A percentile compares a stretch with the other conserved stretches of the same genome.
These are phyloP conservation scores for Anguilla pacifica DNA, from an alignment of 2,797 vertebrate species.

Conservation along the genomic window DNA sequence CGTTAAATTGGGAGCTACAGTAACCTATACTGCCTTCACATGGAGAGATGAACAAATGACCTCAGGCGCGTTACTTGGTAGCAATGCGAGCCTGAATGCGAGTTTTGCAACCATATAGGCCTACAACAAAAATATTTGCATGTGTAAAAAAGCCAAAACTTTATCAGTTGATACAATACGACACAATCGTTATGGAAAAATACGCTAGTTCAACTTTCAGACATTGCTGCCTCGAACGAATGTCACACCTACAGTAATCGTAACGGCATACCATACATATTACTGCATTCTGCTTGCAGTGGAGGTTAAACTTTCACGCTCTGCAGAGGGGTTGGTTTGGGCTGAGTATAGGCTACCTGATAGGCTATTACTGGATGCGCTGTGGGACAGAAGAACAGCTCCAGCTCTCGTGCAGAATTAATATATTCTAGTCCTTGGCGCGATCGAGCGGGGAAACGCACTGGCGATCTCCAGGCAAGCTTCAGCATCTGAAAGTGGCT, in stretches of 20 bases:
- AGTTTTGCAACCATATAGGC: neutral
- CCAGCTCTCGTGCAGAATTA: constrained; percentile 6
- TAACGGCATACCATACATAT: neutral
- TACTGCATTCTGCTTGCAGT: neutral
- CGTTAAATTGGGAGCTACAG: too few species aligned
- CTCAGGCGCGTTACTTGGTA: neutral
- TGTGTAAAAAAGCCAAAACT: too few species aligned
- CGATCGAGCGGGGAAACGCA: neutral
- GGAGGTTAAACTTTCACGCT: neutral
- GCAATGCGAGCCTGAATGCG: neutral
- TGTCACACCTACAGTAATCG: too few species aligned
- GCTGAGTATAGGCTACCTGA: neutral
- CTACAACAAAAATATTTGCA: too few species aligned
- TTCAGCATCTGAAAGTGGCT: neutral
- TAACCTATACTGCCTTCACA: neutral
- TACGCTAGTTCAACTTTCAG: neutral
- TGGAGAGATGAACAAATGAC: neutral
- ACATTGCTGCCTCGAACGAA: neutral
- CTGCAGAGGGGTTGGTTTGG: neutral
- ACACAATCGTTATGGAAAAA: neutral
- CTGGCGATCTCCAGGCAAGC: neutral
- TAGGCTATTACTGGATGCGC: constrained; percentile 1
- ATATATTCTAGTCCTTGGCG: neutral
- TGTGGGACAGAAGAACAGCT: neutral
- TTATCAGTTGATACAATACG: neutral